phyloP scores from a whole-genome alignment of 2,888 invertebrate species.

The Patella depressa region DNA sequence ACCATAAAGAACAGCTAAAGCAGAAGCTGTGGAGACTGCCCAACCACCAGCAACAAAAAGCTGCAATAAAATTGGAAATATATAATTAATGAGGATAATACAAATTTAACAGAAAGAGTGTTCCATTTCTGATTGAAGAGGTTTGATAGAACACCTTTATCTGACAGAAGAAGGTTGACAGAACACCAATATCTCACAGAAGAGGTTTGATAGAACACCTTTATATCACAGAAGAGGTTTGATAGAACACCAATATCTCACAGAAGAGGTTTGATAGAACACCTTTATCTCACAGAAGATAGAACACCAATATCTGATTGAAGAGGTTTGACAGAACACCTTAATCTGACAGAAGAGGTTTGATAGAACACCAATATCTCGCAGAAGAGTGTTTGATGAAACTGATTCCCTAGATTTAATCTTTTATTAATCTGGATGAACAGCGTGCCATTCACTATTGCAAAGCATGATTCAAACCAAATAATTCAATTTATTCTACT shows the following conservation, averaged over 20 bases:
- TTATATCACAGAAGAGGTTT: not conserved
- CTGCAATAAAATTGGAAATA: slow-evolving; percentile 22
- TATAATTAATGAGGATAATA: not conserved
- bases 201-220: too few relatives aligned
- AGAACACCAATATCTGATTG: not conserved
- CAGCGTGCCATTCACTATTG: not conserved
- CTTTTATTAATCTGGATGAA: not conserved
- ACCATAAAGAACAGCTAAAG: slow-evolving; percentile 60
- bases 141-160: not conserved
- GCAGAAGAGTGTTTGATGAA: not conserved
- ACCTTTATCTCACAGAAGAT: not conserved
- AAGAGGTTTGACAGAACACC: not conserved
- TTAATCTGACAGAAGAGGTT: not conserved
- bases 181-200: not conserved
- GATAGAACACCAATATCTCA: not conserved
- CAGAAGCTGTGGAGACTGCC: slow-evolving; percentile 47
- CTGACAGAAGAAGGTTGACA: not conserved
- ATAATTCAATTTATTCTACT: not conserved
- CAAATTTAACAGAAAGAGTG: not conserved
- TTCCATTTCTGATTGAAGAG: not conserved
- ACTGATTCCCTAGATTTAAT: too few relatives aligned
- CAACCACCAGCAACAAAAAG: slow-evolving; percentile 45
- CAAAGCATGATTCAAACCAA: not conserved
- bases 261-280: not conserved
- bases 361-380: not conserved